phyloP scores from a whole-genome alignment of 2,113 vertebrate species.

The Piaya cayana region DNA sequence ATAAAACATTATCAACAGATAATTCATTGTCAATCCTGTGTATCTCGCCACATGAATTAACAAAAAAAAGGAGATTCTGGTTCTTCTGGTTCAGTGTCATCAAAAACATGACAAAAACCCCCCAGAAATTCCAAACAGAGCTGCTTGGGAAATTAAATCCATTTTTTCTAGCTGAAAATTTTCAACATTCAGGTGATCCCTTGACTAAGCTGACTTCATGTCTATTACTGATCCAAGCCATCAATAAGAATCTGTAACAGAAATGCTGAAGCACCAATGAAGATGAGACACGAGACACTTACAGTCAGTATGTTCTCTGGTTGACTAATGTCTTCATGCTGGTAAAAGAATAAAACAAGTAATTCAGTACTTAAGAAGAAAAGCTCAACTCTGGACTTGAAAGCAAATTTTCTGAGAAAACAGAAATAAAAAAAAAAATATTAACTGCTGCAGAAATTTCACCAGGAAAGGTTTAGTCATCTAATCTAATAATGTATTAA shows the following conservation, averaged over 20 bases:
- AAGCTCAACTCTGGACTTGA: not conserved
- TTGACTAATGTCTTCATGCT: conserved; percentile 46
- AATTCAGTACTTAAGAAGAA: not conserved
- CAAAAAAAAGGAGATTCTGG: not conserved
- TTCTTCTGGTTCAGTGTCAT: not conserved
- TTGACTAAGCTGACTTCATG: not conserved
- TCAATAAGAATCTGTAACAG: not conserved
- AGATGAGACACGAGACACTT: conserved; percentile 50
- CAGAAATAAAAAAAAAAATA: not conserved
- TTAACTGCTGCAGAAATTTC: not conserved
- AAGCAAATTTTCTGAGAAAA: not conserved
- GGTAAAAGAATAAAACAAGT: conserved; percentile 6
- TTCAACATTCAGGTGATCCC: not conserved
- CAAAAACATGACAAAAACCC: not conserved
- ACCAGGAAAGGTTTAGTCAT: not conserved
- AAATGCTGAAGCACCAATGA: not conserved
- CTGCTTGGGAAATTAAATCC: not conserved
- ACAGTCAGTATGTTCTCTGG: conserved; percentile 10
- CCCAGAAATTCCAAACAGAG: not conserved
- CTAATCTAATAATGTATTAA: not conserved
- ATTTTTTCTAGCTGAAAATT: not conserved
- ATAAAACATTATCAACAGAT: not conserved
- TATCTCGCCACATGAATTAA: not conserved
- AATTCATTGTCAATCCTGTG: not conserved
- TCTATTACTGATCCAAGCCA: not conserved